Base-by-base conservation (phyloP, 2,113 vertebrate genomes). In the Gasterosteus nipponicus region DNA sequence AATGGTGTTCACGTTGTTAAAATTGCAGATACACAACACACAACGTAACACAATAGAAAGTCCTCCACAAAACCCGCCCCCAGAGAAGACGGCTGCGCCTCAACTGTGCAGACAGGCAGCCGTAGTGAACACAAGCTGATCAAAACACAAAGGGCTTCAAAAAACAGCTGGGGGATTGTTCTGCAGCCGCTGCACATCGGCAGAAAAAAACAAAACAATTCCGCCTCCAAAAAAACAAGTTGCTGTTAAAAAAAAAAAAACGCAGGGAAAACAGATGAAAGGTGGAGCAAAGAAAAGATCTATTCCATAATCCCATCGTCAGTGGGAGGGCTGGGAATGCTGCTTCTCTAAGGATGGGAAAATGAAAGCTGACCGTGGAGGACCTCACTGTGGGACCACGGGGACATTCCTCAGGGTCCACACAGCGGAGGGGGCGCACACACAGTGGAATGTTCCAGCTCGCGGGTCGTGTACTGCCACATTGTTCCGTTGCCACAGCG, bases 361-460 rank as follows among this genome's bases (percentile, higher is more conserved):
- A 75, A 61, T 41, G 66, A 41, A 58, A 82, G 70, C 56, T 65
- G 78, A 75, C 74, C 64, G 51, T 0, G 58, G 42, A 22, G 67
- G 71, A 69, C 41, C 67, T 57, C 84, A 72, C 70, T 73, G 54
- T 66, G 74, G 69, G 85, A 82, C 80, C 85, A 74, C 33, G 61
- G 83, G 83, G 83, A 91, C 91, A 91, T 91, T 90, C 91, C 82
- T 84, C 56, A 59, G 64, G 78, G 86, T 78, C 81, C 85, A 53
- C 74, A 78, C 74, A 18, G 81, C 72, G 79, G 81, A 85, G 87
- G 91, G 51, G 5, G 22, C 3, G 41, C 84, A 92, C 90, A 92
- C 76, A 54, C 75, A 69, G 29, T 79, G 93, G 93, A 94, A 94
- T 93, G 93, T 94, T 93, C 92, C 78, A 84, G 81, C 79, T 89